Conservation (phyloP, 2,113 vertebrate genomes). For the Sorex araneus region DNA sequence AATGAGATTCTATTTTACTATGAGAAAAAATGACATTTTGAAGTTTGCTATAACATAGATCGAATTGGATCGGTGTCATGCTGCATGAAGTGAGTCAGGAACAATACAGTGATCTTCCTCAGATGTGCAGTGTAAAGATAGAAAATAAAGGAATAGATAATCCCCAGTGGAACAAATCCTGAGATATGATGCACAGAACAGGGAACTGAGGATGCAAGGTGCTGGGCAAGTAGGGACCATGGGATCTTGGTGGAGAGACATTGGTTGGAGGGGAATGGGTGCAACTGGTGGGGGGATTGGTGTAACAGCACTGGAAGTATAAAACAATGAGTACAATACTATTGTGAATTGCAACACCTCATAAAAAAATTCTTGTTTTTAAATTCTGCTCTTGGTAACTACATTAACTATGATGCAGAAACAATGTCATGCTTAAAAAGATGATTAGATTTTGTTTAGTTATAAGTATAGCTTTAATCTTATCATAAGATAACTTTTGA, state of each 20-base stretch:
- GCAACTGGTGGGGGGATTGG: neutral
- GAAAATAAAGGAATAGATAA: no score
- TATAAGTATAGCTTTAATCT: neutral
- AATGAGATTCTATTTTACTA: no score
- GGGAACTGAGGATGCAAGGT: neutral
- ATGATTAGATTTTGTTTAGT: neutral
- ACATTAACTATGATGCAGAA: constrained; percentile 2
- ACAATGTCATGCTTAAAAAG: neutral
- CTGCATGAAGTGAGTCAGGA: no score
- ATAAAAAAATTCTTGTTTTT: neutral
- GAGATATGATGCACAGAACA: neutral
- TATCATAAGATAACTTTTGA: neutral
- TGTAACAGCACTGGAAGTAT: neutral
- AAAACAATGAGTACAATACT: neutral
- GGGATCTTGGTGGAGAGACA: neutral
- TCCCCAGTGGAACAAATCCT: no score
- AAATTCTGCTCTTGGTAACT: neutral
- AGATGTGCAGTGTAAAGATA: no score
- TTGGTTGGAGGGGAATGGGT: neutral
- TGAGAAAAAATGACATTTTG: no score
- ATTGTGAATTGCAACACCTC: neutral
- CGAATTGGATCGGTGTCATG: no score
- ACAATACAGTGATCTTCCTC: no score
- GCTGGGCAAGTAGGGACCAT: neutral
- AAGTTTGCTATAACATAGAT: no score